phyloP scores from a whole-genome alignment of 2,797 vertebrate species.

The Anguilla anguilla region DNA sequence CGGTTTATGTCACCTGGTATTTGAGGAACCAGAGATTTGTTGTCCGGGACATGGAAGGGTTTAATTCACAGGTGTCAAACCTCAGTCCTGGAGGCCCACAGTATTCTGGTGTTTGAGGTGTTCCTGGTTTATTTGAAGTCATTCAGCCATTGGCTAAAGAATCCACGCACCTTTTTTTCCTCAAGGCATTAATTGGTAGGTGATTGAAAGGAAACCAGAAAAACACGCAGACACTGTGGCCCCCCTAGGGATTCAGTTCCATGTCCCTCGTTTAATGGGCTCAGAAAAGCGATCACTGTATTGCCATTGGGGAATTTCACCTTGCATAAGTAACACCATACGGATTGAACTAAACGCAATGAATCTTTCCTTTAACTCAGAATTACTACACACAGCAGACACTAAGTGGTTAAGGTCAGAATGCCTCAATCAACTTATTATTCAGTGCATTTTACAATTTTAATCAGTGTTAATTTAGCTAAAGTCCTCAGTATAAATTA shows the following conservation, averaged over 20 bases:
- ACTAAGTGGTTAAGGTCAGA: not conserved
- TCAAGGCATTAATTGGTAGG: not conserved
- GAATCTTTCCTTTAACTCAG: not conserved
- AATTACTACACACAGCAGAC: not conserved
- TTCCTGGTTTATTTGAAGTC: no score
- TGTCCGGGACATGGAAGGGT: no score
- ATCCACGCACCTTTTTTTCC: not conserved
- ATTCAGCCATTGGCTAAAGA: not conserved
- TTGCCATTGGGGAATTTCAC: not conserved
- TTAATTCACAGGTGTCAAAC: no score
- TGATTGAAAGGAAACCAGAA: not conserved
- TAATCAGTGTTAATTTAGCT: not conserved
- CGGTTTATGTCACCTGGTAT: no score
- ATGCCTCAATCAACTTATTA: not conserved
- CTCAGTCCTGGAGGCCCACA: no score
- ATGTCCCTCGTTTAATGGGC: not conserved
- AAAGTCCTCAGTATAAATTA: not conserved
- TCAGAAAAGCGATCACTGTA: not conserved
- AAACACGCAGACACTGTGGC: not conserved
- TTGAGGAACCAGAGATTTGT: no score
- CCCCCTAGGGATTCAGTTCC: not conserved
- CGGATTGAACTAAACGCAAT: not conserved
- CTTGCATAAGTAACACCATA: not conserved
- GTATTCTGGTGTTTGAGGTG: no score
- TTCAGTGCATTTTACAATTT: not conserved